phyloP scores from a whole-genome alignment of 1,140 invertebrate genomes.

The Drosophila baimaii region DNA sequence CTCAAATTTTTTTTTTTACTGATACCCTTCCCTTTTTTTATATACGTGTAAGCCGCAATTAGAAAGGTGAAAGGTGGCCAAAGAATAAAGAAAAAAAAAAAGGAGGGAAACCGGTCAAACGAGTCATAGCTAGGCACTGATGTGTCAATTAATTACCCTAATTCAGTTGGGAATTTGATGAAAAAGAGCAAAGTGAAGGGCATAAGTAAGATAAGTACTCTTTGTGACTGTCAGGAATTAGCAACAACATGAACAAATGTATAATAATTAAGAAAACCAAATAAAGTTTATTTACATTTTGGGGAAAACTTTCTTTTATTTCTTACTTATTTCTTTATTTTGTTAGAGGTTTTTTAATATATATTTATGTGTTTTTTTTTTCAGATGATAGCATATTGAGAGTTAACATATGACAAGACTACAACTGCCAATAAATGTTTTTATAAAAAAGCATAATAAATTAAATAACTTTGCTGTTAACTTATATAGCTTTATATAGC shows the following conservation, averaged over 20 bases:
- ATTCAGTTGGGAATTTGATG: slow-evolving; percentile 42
- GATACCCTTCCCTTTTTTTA: neutral
- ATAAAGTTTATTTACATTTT: neutral
- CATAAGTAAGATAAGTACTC: neutral
- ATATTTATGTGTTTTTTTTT: too few relatives aligned
- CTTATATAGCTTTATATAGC: too few relatives aligned
- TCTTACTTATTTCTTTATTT: too few relatives aligned
- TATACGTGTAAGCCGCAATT: slow-evolving; percentile 18
- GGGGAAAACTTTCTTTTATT: too few relatives aligned
- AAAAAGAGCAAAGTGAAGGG: slow-evolving; percentile 7
- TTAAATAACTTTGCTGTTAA: too few relatives aligned
- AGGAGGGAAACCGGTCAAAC: neutral
- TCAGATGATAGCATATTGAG: too few relatives aligned
- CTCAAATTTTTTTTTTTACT: slow-evolving; percentile 21
- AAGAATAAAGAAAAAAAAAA: neutral
- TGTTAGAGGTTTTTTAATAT: too few relatives aligned
- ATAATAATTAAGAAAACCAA: neutral
- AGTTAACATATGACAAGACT: too few relatives aligned
- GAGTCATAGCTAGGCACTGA: slow-evolving; percentile 27
- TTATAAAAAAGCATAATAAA: too few relatives aligned
- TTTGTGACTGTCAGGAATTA: neutral
- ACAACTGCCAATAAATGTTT: too few relatives aligned
- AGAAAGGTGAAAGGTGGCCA: slow-evolving; percentile 56
- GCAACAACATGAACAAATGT: neutral
- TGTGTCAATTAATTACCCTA: slow-evolving; percentile 70